These are phyloP conservation scores for Petrocephalus sullivani DNA, from an alignment of 2,797 vertebrate species.

Conservation along the genomic window DNA sequence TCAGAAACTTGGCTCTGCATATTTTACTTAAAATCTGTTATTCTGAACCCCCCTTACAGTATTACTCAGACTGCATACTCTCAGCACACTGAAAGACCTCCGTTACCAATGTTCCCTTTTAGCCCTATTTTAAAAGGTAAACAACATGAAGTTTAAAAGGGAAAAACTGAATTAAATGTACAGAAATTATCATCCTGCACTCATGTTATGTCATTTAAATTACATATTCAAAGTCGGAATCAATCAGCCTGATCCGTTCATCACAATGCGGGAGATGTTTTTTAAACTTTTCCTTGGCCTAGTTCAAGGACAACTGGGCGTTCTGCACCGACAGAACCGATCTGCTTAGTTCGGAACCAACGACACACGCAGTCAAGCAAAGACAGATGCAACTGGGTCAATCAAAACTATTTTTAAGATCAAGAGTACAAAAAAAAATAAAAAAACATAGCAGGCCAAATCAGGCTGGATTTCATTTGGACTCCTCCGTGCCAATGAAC, in stretches of 20 bases:
- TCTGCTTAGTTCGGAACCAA: not conserved
- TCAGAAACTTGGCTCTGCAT: not conserved
- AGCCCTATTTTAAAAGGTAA: not conserved
- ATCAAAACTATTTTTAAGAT: constrained; percentile 16
- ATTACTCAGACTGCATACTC: not conserved
- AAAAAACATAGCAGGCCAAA: constrained; percentile 1
- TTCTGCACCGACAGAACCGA: not conserved
- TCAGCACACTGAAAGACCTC: not conserved
- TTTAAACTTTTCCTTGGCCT: not conserved
- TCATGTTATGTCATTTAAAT: not conserved
- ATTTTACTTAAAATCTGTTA: not conserved
- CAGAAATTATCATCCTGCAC: not conserved
- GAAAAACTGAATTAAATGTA: not conserved
- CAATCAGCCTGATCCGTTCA: not conserved
- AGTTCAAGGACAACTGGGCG: not conserved
- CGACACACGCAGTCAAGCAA: not conserved
- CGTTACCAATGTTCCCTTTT: not conserved
- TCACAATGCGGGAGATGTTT: not conserved
- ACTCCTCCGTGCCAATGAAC: not conserved
- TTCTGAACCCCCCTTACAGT: not conserved
- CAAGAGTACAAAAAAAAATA: not conserved
- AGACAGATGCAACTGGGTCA: not conserved
- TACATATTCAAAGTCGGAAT: not conserved
- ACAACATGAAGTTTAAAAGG: not conserved
- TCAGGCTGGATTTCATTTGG: constrained; percentile 19